Percentiles rank a stretch among this genome's conserved stretches.
Evolutionary conservation across 2,888 invertebrate species (phyloP).

Genomic region (Xestia rhomboidea): DNA sequence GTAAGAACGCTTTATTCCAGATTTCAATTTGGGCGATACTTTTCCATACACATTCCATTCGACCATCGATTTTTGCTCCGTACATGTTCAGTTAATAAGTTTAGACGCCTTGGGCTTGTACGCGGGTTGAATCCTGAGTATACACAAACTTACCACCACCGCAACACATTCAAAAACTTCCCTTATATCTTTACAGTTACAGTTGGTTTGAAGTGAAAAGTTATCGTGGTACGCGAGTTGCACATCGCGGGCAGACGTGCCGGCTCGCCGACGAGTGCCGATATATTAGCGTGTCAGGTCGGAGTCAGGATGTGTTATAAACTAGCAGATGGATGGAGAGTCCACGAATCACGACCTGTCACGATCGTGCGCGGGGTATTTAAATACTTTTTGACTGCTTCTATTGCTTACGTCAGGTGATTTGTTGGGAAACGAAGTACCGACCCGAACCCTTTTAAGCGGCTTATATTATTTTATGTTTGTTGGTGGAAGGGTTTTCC

Average conservation of each 20-base stretch:
- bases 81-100: slow-evolving; percentile 78
- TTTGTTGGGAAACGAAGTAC: slow-evolving; percentile 24
- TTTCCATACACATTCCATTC: slow-evolving; percentile 68
- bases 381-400: slow-evolving; percentile 38
- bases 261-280: slow-evolving; percentile 64
- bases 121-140: slow-evolving; percentile 71
- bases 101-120: slow-evolving; percentile 73
- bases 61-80: slow-evolving; percentile 68
- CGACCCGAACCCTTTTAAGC: slow-evolving; percentile 28
- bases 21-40: slow-evolving; percentile 63
- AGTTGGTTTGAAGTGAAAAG: slow-evolving; percentile 22
- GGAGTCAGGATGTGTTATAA: slow-evolving; percentile 58
- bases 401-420: not conserved
- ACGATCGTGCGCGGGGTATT: slow-evolving; percentile 14
- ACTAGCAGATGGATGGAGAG: slow-evolving; percentile 46
- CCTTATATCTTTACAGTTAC: slow-evolving; percentile 25
- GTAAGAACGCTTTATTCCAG: slow-evolving; percentile 40
- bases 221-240: slow-evolving; percentile 50
- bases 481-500: not conserved
- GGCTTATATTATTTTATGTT: slow-evolving; percentile 30
- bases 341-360: slow-evolving; percentile 42
- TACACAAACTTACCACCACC: slow-evolving; percentile 16
- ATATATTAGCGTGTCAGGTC: slow-evolving; percentile 66
- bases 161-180: slow-evolving; percentile 28
- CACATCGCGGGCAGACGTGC: slow-evolving; percentile 70